Base-by-base conservation (phyloP, 2,113 vertebrate species). In the Zingel zingel region DNA sequence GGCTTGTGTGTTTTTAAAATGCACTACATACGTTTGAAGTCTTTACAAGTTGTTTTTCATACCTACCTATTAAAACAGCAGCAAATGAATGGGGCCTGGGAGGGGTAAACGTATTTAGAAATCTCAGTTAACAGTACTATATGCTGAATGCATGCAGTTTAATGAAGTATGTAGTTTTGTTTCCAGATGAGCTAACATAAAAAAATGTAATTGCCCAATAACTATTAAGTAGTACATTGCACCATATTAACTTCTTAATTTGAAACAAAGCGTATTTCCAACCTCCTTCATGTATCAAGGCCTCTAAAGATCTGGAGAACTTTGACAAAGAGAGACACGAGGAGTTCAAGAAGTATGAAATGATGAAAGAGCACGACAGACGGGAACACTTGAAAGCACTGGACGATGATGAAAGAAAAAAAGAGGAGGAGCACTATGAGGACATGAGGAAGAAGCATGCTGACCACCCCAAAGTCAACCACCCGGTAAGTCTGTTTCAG, bases 351-450 rank as follows among this genome's bases (percentile, higher is more conserved):
- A 96, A 88, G 79, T 99, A 99, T 0, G 97, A 99, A 88, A 99
- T 99, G 98, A 96, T 97, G 96, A 99, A 99, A 88, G 98, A 99
- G 86, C 98, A 99, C 0, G 98, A 99, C 86, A 95, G 98, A 66
- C 95, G 85, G 67, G 98, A 98, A 74, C 97, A 98, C 91, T 94
- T 99, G 87, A 99, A 97, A 96, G 95, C 96, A 16, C 89, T 99
- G 71, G 95, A 96, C 71, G 97, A 99, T 78, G 97, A 98, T 7
- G 95, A 95, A 79, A 96, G 97, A 74, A 95, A 91, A 77, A 95
- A 94, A 84, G 98, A 99, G 89, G 97, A 99, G 93, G 94, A 96
- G 54, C 97, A 97, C 86, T 99, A 96, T 81, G 96, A 97, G 79
- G 97, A 99, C 91, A 95, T 99, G 97, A 99, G 94, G 95, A 98